These are phyloP conservation scores for Empis livida DNA, from an alignment of 2,888 invertebrate genomes.

Conservation along the genomic window DNA sequence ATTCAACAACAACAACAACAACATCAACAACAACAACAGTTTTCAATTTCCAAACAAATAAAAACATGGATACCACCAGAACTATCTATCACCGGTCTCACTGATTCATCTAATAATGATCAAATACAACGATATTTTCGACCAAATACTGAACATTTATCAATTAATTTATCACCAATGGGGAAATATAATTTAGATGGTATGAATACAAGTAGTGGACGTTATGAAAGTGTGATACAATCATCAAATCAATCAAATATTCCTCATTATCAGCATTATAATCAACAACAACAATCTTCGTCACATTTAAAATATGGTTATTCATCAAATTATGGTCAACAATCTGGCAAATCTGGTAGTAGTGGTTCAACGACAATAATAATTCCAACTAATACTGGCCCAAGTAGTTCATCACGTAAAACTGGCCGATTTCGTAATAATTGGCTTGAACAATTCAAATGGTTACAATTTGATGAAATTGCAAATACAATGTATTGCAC, in stretches of 20 bases:
- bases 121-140: background rate
- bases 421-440: slow-evolving; percentile 52
- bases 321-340: background rate
- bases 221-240: slow-evolving; percentile 15
- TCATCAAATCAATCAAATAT: slow-evolving; percentile 28
- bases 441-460: slow-evolving; percentile 57
- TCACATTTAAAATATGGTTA: background rate
- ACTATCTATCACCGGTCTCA: slow-evolving; percentile 9
- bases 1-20: slow-evolving; percentile 10
- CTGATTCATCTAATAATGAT: slow-evolving; percentile 4
- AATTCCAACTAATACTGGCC: background rate
- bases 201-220: slow-evolving; percentile 3
- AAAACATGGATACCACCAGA: slow-evolving; percentile 16
- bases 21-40: slow-evolving; percentile 8
- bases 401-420: slow-evolving; percentile 33
- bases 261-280: slow-evolving; percentile 31
- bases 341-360: slow-evolving; percentile 4
- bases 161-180: slow-evolving; percentile 4
- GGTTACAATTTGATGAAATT: slow-evolving; percentile 56
- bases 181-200: slow-evolving; percentile 10
- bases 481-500: slow-evolving; percentile 61
- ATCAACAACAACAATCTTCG: background rate
- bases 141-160: slow-evolving; percentile 8
- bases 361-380: slow-evolving; percentile 2
- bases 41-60: slow-evolving; percentile 9